Conservation (phyloP, 1,140 invertebrate species). For the Chlorops oryzae region DNA sequence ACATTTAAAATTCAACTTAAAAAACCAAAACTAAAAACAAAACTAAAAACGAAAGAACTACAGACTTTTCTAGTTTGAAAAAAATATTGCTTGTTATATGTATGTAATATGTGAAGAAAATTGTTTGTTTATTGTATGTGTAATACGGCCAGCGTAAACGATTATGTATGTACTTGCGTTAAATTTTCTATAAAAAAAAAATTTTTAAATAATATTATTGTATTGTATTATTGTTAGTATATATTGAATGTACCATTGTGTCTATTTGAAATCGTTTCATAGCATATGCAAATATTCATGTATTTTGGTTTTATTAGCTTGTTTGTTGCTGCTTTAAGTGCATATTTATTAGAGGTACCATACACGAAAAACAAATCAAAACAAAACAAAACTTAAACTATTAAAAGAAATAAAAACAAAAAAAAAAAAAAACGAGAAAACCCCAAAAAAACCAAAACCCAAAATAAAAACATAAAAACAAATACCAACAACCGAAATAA, state of each 20-base stretch:
- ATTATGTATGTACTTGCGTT: slow-evolving; percentile 1
- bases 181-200: neutral
- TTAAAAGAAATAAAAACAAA: slow-evolving; percentile 6
- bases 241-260: slow-evolving; percentile 2
- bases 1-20: slow-evolving; percentile 12
- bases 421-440: slow-evolving; percentile 5
- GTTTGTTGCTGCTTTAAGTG: slow-evolving; percentile 47
- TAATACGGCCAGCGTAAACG: no score
- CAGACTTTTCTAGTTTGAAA: neutral
- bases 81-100: neutral
- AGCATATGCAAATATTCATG: slow-evolving; percentile 1
- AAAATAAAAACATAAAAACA: slow-evolving; percentile 2
- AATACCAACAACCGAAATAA: slow-evolving; percentile 18
- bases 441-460: neutral
- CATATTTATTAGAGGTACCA: slow-evolving; percentile 28
- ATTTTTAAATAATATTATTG: neutral
- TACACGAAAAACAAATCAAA: no score
- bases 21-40: slow-evolving; percentile 10
- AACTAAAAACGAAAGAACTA: slow-evolving; percentile 12
- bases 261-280: no score
- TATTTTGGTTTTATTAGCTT: slow-evolving; percentile 24
- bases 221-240: neutral
- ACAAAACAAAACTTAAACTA: slow-evolving; percentile 32
- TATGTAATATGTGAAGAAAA: slow-evolving; percentile 1
- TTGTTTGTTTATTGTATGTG: slow-evolving; percentile 2